Conservation (phyloP, 2,113 vertebrate species). For the Trichechus manatus region DNA sequence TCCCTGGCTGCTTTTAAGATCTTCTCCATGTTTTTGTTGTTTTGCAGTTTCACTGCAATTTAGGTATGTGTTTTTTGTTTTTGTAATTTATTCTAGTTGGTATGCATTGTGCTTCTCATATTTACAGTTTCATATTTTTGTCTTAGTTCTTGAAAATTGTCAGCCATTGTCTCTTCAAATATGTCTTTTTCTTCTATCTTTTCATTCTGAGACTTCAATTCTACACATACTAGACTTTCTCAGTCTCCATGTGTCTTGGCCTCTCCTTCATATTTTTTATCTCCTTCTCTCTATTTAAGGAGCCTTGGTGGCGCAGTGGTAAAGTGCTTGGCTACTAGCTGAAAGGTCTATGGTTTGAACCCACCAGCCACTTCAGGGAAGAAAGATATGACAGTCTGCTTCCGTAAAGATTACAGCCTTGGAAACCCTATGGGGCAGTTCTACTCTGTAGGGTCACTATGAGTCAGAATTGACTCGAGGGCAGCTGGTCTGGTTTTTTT, state of each 20-base stretch:
- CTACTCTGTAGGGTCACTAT: too few species aligned
- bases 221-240: background rate
- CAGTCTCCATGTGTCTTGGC: background rate
- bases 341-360: background rate
- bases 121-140: background rate
- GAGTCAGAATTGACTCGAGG: too few species aligned
- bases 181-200: background rate
- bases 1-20: conserved; percentile 18
- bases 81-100: background rate
- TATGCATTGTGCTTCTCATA: background rate
- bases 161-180: background rate
- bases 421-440: background rate
- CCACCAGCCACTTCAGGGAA: background rate
- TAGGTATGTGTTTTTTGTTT: conserved; percentile 1
- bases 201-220: background rate
- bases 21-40: conserved; percentile 1
- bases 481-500: too few species aligned
- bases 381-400: background rate
- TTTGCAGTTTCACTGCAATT: background rate
- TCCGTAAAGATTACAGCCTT: background rate
- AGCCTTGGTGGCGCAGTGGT: too few species aligned
- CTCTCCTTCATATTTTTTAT: background rate
- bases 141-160: conserved; percentile 9
- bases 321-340: too few species aligned
- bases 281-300: background rate